Evolutionary conservation across 2,888 invertebrate genomes (phyloP).

Genomic region (Phaonia tiefii): DNA sequence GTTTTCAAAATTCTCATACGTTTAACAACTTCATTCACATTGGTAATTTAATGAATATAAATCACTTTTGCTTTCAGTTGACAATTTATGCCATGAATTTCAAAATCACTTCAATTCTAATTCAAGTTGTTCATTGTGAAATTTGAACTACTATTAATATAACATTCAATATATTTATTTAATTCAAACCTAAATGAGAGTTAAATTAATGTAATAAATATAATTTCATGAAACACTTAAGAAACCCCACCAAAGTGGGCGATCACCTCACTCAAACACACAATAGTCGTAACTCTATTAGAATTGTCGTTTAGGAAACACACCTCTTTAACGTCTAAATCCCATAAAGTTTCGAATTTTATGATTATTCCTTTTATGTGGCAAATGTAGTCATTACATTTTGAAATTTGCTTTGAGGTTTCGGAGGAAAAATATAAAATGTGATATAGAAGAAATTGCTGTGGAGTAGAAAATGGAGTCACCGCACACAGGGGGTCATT

Average conservation of each 20-base stretch:
- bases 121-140: too few species aligned
- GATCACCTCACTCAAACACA: background rate
- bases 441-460: too few species aligned
- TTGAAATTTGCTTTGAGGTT: too few species aligned
- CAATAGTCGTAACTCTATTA: background rate
- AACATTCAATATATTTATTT: constrained; percentile 59
- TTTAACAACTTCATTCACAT: background rate
- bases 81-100: constrained; percentile 11
- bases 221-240: constrained; percentile 17
- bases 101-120: too few species aligned
- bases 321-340: constrained; percentile 32
- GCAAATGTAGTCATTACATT: too few species aligned
- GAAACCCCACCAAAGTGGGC: too few species aligned
- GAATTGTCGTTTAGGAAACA: constrained; percentile 19
- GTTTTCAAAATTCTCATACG: constrained; percentile 27
- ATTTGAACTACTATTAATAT: constrained; percentile 60
- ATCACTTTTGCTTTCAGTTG: constrained; percentile 4
- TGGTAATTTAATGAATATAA: constrained; percentile 21
- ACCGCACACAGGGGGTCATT: too few species aligned
- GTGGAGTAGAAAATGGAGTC: too few species aligned
- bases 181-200: constrained; percentile 16
- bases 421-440: too few species aligned
- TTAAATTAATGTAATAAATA: constrained; percentile 41
- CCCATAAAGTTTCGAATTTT: constrained; percentile 7
- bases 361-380: background rate